Base-by-base conservation (phyloP, 1,140 invertebrate genomes). In the Thaumetopoea pityocampa region DNA sequence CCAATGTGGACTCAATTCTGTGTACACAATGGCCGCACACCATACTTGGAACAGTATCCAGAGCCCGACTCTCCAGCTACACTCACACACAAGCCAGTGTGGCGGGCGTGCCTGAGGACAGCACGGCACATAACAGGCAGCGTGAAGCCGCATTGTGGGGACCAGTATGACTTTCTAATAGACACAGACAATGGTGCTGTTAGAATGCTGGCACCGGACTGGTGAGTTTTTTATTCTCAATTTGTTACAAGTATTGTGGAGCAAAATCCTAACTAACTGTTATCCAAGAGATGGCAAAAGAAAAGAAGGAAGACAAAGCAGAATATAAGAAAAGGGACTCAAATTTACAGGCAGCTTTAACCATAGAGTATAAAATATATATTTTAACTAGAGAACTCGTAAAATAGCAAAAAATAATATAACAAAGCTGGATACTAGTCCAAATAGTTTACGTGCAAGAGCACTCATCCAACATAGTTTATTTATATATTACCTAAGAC, bases 1-100 rank as follows among this genome's bases (percentile, higher is more conserved):
- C 52, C 79, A 0, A 74, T 83, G 72, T 83, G 74, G 76, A 83
- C 76, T 0, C 41, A 73, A 5, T 66, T 83, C 34, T 83, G 79
- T 20, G 64, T 83, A 0, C 79, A 83, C 55, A 83, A 83, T 10
- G 79, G 79, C 0, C 51, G 65, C 0, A 76, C 68, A 0, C 79
- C 79, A 0, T 83, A 68, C 40, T 43, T 83, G 1, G 79, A 83
- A 15, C 79, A 83, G 37, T 83, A 83, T 20, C 64, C 67, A 0
- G 59, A 60, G 4, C 60, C 71, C 0, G 65, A 67, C 7, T 50
- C 53, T 8, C 42, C 67, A 0, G 28, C 55, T 0, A 61, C 74
- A 0, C 40, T 66, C 0, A 47, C 62, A 0, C 79, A 83, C 20
- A 41, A 60, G 7, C 79, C 79, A 0, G 34, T 55, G 1, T 83